Evolutionary conservation across 2,113 vertebrate species (phyloP), one percentile per base, ranked within the genome.

Genomic region (Herpetotheres cachinnans): DNA sequence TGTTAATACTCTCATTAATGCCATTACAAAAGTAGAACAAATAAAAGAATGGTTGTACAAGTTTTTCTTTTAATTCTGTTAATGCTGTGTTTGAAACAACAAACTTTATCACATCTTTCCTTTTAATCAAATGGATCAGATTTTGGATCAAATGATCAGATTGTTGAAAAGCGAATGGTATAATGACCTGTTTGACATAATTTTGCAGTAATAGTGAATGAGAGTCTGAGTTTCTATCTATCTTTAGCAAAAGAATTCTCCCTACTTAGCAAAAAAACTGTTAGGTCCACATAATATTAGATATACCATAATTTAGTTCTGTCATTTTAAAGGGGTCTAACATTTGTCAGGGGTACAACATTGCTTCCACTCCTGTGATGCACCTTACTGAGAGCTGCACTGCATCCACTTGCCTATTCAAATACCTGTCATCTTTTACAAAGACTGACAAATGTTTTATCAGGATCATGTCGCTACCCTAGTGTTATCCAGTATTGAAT

Each of bases 371-470:
- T 98, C 95, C 93, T 92, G 87, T 97, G 96, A 88, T 63, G 73
- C 76, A 80, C 96, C 81, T 98, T 97, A 96, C 49, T 93, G 93
- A 98, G 84, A 97, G 82, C 72, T 94, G 78, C 62, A 32, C 89
- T 97, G 73, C 94, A 93, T 97, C 98, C 91, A 92, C 87, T 95
- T 95, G 94, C 78, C 89, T 97, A 95, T 97, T 98, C 96, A 98
- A 97, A 97, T 93, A 96, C 83, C 90, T 98, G 97, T 98, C 97
- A 97, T 97, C 96, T 98, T 97, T 97, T 94, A 93, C 82, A 97
- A 97, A 97, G 97, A 96, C 97, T 98, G 96, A 98, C 96, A 98
- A 98, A 97, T 98, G 95, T 96, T 98, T 98, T 97, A 98, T 98
- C 67, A 94, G 90, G 97, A 94, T 98, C 97, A 93, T 96, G 88